Evolutionary conservation across 2,797 vertebrate species (phyloP), one percentile per base, ranked within the genome.

Genomic region (Characodon lateralis): DNA sequence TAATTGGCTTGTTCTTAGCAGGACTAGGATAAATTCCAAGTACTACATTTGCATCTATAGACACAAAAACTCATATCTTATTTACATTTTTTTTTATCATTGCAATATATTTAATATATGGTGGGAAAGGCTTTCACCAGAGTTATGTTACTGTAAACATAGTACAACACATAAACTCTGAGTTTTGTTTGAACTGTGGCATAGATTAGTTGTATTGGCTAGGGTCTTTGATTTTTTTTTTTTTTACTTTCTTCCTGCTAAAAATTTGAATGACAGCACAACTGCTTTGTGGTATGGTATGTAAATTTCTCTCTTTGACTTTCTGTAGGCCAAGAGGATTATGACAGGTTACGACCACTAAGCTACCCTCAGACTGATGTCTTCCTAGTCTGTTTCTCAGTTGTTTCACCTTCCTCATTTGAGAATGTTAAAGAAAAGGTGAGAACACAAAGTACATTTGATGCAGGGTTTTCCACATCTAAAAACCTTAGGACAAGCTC

Each of bases 391-490:
- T 96, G 96, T 89, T 96, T 96, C 91, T 96, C 96, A n/a, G 93
- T 94, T 43, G 95, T 96, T 84, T 96, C 96, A 6, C 96, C 95
- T 43, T 95, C 95, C 48, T 96, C 95, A 0, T 96, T 96, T 92
- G 95, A 96, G 93, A 96, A 96, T 41, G 95, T 96, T 53, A 96
- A 96, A 92, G 95, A 96, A 90, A 96, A 96, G 92, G 95, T 95
- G 74, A 88, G 94, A 85, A 0, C 4, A n/a, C 35, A 50, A 18
- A 28, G 6, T 77, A n/a, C 1, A 1, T 46, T 31, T n/a, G 0
- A 58, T 10, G 10, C 26, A 61, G 5, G 3, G 28, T 6, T 58
- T 14, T 77, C 2, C 1, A 5, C 31, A 46, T 22, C 24, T 56
- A 0, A 69, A 65, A 43, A 43, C 2, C 10, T 28, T n/a, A 20